Conservation (phyloP, 2,797 vertebrate species). For the Sebastes matsubarae region DNA sequence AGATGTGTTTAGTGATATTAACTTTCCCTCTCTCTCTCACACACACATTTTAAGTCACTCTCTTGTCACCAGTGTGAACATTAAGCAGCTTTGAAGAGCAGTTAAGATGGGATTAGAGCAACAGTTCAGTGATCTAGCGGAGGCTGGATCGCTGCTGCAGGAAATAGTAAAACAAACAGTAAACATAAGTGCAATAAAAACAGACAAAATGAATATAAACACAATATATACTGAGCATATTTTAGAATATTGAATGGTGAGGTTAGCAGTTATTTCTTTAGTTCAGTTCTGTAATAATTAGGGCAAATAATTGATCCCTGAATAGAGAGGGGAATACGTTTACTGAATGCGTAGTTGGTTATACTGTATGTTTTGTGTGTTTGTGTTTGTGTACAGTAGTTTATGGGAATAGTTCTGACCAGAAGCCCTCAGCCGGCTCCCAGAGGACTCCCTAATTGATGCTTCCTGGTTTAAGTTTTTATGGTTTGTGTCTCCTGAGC, state of each 20-base stretch:
- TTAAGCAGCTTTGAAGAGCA: conserved; percentile 40
- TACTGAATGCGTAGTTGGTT: not conserved
- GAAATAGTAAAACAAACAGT: not conserved
- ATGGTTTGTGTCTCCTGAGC: conserved; percentile 14
- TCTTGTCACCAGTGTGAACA: conserved; percentile 5
- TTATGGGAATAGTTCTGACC: conserved; percentile 64
- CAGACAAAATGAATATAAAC: not conserved
- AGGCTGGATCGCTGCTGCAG: not conserved
- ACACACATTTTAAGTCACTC: not conserved
- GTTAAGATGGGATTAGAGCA: conserved; percentile 7
- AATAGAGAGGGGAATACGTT: not conserved
- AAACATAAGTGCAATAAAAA: not conserved
- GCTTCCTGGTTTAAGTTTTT: conserved; percentile 50
- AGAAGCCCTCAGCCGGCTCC: conserved; percentile 50
- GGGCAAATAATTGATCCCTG: not conserved
- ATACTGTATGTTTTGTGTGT: not conserved
- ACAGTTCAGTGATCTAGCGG: not conserved
- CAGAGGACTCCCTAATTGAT: conserved; percentile 54
- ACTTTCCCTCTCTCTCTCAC: not conserved
- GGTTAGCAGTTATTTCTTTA: not conserved
- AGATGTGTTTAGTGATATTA: conserved; percentile 17
- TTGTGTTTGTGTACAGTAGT: conserved; percentile 23
- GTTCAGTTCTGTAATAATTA: not conserved
- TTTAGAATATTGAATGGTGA: no score
- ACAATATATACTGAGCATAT: not conserved